Percentiles rank a stretch among this genome's conserved stretches.
Evolutionary conservation across 1,140 invertebrate genomes (phyloP).

Genomic region (Centruroides vittatus): DNA sequence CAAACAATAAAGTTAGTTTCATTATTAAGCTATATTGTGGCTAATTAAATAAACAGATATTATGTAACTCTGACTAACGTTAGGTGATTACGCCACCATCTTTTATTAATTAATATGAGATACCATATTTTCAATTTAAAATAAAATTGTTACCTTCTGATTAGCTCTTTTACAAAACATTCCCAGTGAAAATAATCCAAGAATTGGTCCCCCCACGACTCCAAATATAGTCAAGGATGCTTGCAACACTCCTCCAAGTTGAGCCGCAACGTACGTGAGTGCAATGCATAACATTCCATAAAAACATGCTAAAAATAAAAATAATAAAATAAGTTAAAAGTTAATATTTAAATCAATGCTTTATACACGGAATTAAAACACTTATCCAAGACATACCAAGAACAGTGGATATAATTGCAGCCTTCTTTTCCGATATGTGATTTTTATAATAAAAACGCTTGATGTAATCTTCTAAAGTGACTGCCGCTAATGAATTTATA

Average conservation of each 20-base stretch:
- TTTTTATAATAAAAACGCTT: slow-evolving; percentile 1
- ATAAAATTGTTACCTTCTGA: background rate
- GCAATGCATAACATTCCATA: slow-evolving; percentile 53
- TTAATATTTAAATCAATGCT: too few species aligned
- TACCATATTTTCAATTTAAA: too few species aligned
- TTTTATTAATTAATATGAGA: too few species aligned
- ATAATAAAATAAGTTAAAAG: too few species aligned
- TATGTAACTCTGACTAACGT: too few species aligned
- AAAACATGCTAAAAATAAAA: background rate
- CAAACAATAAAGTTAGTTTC: too few species aligned
- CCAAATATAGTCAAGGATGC: slow-evolving; percentile 61
- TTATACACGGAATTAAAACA: background rate
- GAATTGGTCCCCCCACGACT: slow-evolving; percentile 58
- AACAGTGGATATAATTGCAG: slow-evolving; percentile 14
- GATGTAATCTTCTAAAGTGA: slow-evolving; percentile 71
- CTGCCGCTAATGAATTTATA: slow-evolving; percentile 68
- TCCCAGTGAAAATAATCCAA: slow-evolving; percentile 63
- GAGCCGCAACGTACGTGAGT: slow-evolving; percentile 55
- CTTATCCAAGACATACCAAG: slow-evolving; percentile 3
- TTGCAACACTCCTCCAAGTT: slow-evolving; percentile 55
- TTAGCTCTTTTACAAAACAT: slow-evolving; percentile 37
- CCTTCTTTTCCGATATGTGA: background rate
- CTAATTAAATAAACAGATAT: too few species aligned
- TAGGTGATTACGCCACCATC: too few species aligned
- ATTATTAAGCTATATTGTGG: too few species aligned